phyloP scores from a whole-genome alignment of 2,888 invertebrate species.

The Netelia inedita region DNA sequence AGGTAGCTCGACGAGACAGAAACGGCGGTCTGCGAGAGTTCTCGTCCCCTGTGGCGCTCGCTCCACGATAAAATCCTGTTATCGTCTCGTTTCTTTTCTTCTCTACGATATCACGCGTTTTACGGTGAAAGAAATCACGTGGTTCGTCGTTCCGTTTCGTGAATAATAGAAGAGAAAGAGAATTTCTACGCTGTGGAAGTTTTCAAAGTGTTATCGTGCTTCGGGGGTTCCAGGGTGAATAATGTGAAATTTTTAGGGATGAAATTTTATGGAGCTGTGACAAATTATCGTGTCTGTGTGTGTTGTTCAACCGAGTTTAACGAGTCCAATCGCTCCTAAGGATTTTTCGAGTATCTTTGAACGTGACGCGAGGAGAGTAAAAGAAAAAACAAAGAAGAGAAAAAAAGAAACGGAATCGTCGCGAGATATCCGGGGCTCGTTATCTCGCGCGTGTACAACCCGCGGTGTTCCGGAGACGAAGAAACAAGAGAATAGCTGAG shows the following conservation, averaged over 20 bases:
- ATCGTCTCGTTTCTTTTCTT: too few species aligned
- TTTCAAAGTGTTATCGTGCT: too few species aligned
- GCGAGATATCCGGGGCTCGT: conserved; percentile 16
- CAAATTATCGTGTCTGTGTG: not conserved
- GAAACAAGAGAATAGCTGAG: conserved; percentile 29
- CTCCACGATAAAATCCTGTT: not conserved
- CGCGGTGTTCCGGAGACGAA: conserved; percentile 15
- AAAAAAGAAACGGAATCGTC: too few species aligned
- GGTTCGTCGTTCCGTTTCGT: too few species aligned
- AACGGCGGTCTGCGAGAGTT: conserved; percentile 4
- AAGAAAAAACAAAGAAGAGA: conserved; percentile 5
- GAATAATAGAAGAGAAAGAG: too few species aligned
- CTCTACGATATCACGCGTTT: too few species aligned
- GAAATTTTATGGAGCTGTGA: not conserved
- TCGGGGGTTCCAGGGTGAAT: not conserved
- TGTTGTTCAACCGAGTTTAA: conserved; percentile 16
- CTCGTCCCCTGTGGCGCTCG: not conserved
- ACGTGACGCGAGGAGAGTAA: not conserved
- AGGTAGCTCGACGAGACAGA: conserved; percentile 72
- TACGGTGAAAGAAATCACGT: too few species aligned
- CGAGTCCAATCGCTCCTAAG: not conserved
- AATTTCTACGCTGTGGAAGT: too few species aligned
- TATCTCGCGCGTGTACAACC: conserved; percentile 37
- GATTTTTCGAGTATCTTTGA: conserved; percentile 15
- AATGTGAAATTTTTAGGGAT: conserved; percentile 5